Conservation (phyloP, 2,888 invertebrate species). For the Cryptus armator region DNA sequence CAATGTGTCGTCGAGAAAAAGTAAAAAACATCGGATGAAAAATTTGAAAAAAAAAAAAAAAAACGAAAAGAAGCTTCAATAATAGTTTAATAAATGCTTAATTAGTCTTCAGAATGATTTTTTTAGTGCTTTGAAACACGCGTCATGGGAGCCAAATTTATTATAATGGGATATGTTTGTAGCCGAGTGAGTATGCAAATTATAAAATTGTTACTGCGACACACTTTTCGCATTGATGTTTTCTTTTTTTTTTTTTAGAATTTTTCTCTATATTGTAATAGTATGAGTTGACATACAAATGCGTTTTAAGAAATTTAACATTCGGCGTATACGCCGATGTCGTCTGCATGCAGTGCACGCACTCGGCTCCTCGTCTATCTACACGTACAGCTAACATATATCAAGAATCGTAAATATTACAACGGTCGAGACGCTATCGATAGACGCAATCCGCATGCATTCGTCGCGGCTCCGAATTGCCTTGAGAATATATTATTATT, state of each 20-base stretch:
- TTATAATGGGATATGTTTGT: slow-evolving; percentile 67
- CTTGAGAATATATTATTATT: slow-evolving; percentile 25
- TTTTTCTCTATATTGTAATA: neutral
- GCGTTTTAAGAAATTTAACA: slow-evolving; percentile 3
- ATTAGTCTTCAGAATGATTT: neutral
- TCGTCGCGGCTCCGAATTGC: slow-evolving; percentile 9
- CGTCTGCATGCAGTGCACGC: slow-evolving; percentile 13
- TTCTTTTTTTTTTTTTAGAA: neutral
- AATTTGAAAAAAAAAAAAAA: neutral
- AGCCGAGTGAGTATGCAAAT: slow-evolving; percentile 74
- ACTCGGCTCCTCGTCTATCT: neutral
- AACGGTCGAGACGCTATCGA: slow-evolving; percentile 40
- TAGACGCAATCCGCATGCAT: slow-evolving; percentile 34
- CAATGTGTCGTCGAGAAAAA: neutral
- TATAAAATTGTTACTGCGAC: neutral
- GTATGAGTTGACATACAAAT: neutral
- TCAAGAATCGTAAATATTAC: slow-evolving; percentile 53
- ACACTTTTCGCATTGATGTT: neutral
- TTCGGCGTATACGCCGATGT: neutral
- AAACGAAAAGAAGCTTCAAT: neutral
- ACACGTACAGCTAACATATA: neutral
- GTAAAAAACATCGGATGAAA: neutral
- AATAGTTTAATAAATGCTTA: neutral
- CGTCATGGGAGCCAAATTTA: slow-evolving; percentile 62
- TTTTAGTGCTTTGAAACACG: slow-evolving; percentile 42